phyloP scores from a whole-genome alignment of 2,797 vertebrate genomes.

The Urocyon cinereoargenteus region DNA sequence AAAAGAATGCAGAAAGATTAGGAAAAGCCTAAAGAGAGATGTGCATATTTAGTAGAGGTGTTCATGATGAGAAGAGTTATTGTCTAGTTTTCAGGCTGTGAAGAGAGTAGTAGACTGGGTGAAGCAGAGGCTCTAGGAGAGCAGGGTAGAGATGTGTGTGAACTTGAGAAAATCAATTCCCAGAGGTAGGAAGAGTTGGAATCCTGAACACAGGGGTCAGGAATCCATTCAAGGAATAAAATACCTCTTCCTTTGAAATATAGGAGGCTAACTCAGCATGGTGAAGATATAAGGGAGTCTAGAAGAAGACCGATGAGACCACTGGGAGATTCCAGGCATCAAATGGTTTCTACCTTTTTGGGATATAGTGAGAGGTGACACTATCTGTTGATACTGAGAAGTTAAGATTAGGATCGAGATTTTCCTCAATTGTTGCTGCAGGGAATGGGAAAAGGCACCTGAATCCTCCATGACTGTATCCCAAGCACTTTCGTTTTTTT shows the following conservation, averaged over 20 bases:
- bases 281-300: neutral
- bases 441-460: neutral
- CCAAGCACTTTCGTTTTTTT: neutral
- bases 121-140: neutral
- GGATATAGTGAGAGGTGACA: neutral
- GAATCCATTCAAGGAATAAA: neutral
- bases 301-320: neutral
- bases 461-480: neutral
- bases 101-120: neutral
- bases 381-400: neutral
- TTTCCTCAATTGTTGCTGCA: neutral
- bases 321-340: neutral
- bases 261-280: neutral
- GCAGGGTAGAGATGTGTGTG: neutral
- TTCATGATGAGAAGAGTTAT: constrained; percentile 20
- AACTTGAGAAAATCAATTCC: neutral
- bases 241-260: neutral
- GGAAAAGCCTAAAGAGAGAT: neutral
- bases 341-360: neutral
- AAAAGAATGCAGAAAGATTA: neutral
- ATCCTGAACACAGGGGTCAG: neutral
- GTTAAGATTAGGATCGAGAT: neutral
- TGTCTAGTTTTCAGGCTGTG: neutral
- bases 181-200: neutral
- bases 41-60: neutral